phyloP scores from a whole-genome alignment of 1,140 invertebrate genomes.

The Dreissena rostriformis region DNA sequence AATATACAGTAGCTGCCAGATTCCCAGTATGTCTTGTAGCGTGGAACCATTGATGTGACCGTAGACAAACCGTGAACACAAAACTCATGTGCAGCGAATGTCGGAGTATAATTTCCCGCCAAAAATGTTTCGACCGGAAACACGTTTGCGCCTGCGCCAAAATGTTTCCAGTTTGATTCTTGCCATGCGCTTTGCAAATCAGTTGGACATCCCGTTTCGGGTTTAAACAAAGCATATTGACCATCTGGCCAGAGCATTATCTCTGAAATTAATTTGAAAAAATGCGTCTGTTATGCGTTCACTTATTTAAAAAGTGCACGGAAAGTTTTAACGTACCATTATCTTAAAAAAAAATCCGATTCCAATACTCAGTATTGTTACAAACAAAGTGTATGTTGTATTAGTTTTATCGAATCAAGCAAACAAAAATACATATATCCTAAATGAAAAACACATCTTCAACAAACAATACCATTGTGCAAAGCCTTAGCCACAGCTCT shows the following conservation, averaged over 20 bases:
- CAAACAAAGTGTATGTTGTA: too few species aligned
- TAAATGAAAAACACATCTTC: too few species aligned
- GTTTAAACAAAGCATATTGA: constrained; percentile 45
- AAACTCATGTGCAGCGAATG: constrained; percentile 40
- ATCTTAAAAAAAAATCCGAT: too few species aligned
- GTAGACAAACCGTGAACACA: constrained; percentile 41
- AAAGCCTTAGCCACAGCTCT: neutral
- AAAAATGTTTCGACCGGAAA: constrained; percentile 24
- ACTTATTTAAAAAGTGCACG: too few species aligned
- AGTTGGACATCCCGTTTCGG: constrained; percentile 43
- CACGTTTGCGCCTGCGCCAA: constrained; percentile 43
- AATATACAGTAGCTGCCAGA: constrained; percentile 59
- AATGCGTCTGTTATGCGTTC: too few species aligned
- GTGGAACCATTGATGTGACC: neutral
- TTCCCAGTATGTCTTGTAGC: constrained; percentile 55
- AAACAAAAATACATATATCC: too few species aligned
- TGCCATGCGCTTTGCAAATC: constrained; percentile 27
- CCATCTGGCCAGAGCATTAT: constrained; percentile 58
- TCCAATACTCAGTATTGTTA: too few species aligned
- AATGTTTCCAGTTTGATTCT: constrained; percentile 45
- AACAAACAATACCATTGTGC: neutral
- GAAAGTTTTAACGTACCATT: too few species aligned
- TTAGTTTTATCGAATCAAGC: too few species aligned
- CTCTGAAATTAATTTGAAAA: neutral
- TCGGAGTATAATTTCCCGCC: constrained; percentile 37